Percentiles rank a stretch among this genome's conserved stretches.
Conservation (phyloP, 2,888 invertebrate species). For the Panopea generosa region DNA sequence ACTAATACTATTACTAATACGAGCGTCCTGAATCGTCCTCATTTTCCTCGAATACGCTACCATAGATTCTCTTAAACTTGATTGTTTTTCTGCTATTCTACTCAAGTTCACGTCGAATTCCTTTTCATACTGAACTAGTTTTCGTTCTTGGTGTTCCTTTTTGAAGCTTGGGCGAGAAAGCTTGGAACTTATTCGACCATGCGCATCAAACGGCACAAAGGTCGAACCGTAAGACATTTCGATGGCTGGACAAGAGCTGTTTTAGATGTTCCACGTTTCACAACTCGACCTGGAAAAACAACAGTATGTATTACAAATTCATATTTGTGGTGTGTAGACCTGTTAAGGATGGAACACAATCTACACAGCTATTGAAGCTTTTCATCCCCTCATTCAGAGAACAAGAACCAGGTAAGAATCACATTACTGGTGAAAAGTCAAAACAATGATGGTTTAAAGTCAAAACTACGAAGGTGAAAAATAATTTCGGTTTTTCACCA, state of each 20-base stretch:
- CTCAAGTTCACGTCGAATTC: slow-evolving; percentile 64
- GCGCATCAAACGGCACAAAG: slow-evolving; percentile 50
- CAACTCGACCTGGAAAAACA: no score
- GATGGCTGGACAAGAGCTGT: neutral
- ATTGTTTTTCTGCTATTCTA: slow-evolving; percentile 52
- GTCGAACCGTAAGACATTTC: slow-evolving; percentile 62
- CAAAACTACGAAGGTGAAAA: no score
- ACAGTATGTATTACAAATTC: no score
- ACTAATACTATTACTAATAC: slow-evolving; percentile 25
- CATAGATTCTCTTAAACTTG: slow-evolving; percentile 62
- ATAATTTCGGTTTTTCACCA: no score
- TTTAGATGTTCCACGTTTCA: no score
- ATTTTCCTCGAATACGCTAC: slow-evolving; percentile 67
- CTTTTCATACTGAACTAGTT: slow-evolving; percentile 65
- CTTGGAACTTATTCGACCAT: slow-evolving; percentile 37
- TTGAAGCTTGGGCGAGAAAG: slow-evolving; percentile 12
- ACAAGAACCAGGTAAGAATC: no score
- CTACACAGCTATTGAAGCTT: no score
- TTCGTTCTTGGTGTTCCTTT: slow-evolving; percentile 33
- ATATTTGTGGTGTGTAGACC: no score
- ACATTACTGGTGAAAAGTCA: no score
- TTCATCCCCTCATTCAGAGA: no score
- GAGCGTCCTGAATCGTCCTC: slow-evolving; percentile 58
- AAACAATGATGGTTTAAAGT: no score
- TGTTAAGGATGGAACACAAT: no score